phyloP scores from a whole-genome alignment of 2,888 invertebrate species.

The Caenorhabditis parvicauda region DNA sequence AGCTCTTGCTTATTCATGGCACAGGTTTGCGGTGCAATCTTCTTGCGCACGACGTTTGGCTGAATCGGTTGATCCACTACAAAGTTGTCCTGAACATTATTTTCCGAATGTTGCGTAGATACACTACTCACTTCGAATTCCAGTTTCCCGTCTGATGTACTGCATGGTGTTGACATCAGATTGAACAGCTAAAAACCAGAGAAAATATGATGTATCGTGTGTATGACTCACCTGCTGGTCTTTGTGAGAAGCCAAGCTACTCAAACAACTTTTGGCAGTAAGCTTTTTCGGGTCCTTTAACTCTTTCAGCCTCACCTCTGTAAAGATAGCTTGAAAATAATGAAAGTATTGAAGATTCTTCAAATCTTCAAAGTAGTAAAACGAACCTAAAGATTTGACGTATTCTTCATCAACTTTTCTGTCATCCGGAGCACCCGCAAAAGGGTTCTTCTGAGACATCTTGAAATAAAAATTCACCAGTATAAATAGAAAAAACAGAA shows the following conservation, averaged over 20 bases:
- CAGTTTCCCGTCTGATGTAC: not conserved
- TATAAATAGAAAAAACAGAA: too few relatives aligned
- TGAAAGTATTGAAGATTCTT: not conserved
- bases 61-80: conserved; percentile 25
- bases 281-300: conserved; percentile 26
- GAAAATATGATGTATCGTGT: not conserved
- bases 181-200: conserved; percentile 15
- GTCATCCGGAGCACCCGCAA: too few relatives aligned
- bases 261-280: conserved; percentile 20
- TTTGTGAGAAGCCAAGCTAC: conserved; percentile 21
- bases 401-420: conserved; percentile 24
- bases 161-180: conserved; percentile 6
- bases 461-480: too few relatives aligned
- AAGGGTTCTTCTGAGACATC: too few relatives aligned
- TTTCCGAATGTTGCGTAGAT: too few relatives aligned
- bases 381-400: conserved; percentile 15
- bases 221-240: conserved; percentile 24
- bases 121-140: not conserved
- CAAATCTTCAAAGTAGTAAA: too few relatives aligned
- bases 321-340: not conserved
- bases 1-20: conserved; percentile 40
- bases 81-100: conserved; percentile 40
- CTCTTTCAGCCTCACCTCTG: conserved; percentile 17
- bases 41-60: conserved; percentile 29
- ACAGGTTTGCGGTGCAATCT: conserved; percentile 44